Conservation (phyloP, 2,888 invertebrate genomes). For the Pandemis heparana region DNA sequence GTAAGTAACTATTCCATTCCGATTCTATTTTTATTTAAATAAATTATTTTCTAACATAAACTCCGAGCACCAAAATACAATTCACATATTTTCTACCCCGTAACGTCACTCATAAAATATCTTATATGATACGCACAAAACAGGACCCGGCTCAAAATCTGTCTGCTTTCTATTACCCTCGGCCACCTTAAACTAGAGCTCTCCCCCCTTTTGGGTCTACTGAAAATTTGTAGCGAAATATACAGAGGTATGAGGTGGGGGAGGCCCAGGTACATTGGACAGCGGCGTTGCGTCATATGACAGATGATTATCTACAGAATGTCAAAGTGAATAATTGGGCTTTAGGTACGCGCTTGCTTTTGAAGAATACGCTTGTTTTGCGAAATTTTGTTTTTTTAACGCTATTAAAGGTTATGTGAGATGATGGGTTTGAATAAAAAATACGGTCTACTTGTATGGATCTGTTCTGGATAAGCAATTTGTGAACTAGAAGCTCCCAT, state of each 20-base stretch:
- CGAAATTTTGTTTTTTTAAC: not conserved
- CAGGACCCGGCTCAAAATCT: conserved; percentile 72
- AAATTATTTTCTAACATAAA: not conserved
- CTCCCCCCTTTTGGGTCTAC: conserved; percentile 41
- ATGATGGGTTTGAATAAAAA: not conserved
- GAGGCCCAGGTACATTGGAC: conserved; percentile 64
- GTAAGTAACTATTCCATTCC: too few relatives aligned
- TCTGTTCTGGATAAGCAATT: too few relatives aligned
- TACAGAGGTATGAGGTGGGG: conserved; percentile 40
- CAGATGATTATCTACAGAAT: conserved; percentile 83
- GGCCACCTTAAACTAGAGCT: conserved; percentile 54
- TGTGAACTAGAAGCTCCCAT: too few relatives aligned
- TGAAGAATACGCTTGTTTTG: conserved; percentile 49
- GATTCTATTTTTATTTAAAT: too few relatives aligned
- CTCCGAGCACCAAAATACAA: not conserved
- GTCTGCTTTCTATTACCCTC: conserved; percentile 67
- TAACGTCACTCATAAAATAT: conserved; percentile 57
- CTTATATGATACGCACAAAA: conserved; percentile 72
- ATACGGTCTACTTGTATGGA: too few relatives aligned
- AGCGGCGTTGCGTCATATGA: conserved; percentile 73
- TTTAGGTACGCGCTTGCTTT: conserved; percentile 68
- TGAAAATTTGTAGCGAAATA: conserved; percentile 1
- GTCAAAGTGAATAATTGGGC: conserved; percentile 85
- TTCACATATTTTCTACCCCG: conserved; percentile 1
- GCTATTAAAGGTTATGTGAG: not conserved